Evolutionary conservation across 2,113 vertebrate genomes (phyloP).

Genomic region (Sclerurus mexicanus): DNA sequence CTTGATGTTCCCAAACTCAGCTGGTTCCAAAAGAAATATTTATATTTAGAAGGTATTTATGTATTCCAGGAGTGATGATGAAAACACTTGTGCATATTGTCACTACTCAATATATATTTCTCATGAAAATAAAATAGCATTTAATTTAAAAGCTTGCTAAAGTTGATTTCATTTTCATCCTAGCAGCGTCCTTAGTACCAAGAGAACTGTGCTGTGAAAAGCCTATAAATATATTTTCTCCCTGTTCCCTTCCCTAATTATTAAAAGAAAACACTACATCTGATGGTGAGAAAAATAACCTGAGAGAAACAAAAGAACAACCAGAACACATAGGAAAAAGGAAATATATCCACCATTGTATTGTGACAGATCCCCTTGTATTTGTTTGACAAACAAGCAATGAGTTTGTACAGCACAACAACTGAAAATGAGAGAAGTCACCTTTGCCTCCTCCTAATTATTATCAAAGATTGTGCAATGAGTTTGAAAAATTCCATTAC

Average conservation of each 20-base stretch:
- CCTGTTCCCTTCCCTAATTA: background rate
- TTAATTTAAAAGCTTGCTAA: background rate
- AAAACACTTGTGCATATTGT: background rate
- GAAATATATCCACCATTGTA: background rate
- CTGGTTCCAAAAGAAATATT: background rate
- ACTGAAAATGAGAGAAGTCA: background rate
- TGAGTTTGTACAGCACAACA: background rate
- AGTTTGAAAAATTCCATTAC: constrained; percentile 10
- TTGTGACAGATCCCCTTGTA: background rate
- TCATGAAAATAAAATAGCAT: background rate
- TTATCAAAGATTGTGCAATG: background rate
- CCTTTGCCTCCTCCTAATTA: constrained; percentile 8
- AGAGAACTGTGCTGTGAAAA: background rate
- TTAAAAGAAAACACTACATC: background rate
- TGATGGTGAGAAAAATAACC: background rate
- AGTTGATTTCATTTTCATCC: background rate
- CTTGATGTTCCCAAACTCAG: background rate
- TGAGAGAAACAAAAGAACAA: background rate
- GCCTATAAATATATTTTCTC: background rate
- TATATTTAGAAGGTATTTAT: background rate
- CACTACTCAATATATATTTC: background rate
- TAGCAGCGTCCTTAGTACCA: background rate
- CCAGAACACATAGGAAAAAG: background rate
- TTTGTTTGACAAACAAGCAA: background rate
- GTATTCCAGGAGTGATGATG: background rate